These are phyloP conservation scores for Dryomyza anilis DNA, from an alignment of 2,888 invertebrate species.

Conservation along the genomic window DNA sequence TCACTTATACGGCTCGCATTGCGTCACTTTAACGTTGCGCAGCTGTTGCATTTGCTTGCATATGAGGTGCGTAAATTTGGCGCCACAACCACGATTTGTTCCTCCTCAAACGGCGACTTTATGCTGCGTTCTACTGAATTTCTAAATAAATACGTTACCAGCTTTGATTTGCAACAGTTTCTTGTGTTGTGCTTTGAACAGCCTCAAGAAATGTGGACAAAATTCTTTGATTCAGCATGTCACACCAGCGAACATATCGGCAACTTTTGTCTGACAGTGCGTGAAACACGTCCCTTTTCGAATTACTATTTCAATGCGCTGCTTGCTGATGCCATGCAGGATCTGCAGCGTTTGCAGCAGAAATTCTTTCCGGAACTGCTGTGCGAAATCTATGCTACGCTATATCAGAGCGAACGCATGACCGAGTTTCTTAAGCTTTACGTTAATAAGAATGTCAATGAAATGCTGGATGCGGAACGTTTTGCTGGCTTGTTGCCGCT, in stretches of 20 bases:
- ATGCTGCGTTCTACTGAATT: conserved; percentile 42
- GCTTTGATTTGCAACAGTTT: conserved; percentile 43
- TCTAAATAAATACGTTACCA: conserved; percentile 43
- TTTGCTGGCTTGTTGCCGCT: conserved; percentile 39
- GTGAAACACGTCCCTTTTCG: conserved; percentile 39
- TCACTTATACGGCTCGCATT: conserved; percentile 39
- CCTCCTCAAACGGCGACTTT: conserved; percentile 33
- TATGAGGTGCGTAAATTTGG: conserved; percentile 43
- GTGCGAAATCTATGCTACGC: conserved; percentile 42
- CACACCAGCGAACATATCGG: conserved; percentile 40
- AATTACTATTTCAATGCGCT: conserved; percentile 41
- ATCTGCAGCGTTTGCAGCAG: conserved; percentile 34
- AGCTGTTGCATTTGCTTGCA: conserved; percentile 38
- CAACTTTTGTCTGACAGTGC: conserved; percentile 41
- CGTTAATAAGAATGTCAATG: conserved; percentile 44
- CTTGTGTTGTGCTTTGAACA: conserved; percentile 46
- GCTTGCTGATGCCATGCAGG: conserved; percentile 36
- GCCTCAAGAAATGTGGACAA: conserved; percentile 43
- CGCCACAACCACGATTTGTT: conserved; percentile 32
- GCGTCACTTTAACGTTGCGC: conserved; percentile 39
- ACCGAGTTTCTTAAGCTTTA: conserved; percentile 47
- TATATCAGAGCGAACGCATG: conserved; percentile 42
- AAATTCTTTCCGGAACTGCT: conserved; percentile 43
- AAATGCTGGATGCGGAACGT: conserved; percentile 41
- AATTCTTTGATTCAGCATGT: conserved; percentile 45